These are phyloP conservation scores for Celastrina argiolus DNA, from an alignment of 2,888 invertebrate genomes.

Conservation along the genomic window DNA sequence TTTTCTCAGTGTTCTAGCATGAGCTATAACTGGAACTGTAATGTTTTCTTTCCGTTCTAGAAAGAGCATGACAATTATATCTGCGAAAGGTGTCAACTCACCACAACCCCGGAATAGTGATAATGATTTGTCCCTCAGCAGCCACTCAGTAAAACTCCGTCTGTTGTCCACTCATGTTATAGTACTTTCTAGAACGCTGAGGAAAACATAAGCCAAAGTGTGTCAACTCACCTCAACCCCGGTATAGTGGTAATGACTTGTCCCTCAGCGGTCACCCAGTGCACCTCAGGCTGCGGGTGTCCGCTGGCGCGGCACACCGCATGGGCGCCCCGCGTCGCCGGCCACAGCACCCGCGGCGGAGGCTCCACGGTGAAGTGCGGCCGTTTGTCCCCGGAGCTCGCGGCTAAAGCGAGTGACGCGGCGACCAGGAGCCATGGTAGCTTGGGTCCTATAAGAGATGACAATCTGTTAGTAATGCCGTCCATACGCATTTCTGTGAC, in stretches of 20 bases:
- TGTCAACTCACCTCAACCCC: slow-evolving; percentile 60
- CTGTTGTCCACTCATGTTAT: slow-evolving; percentile 55
- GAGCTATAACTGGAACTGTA: too few species aligned
- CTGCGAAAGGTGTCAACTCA: slow-evolving; percentile 36
- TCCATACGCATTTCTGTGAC: too few species aligned
- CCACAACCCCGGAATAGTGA: slow-evolving; percentile 69
- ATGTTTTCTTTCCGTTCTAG: too few species aligned
- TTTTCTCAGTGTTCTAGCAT: too few species aligned
- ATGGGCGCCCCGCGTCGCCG: slow-evolving; percentile 64
- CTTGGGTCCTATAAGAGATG: slow-evolving; percentile 38
- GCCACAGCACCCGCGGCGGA: slow-evolving; percentile 65
- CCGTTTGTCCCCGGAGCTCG: slow-evolving; percentile 57
- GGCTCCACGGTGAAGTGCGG: slow-evolving; percentile 66
- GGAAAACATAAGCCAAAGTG: neutral
- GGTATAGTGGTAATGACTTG: slow-evolving; percentile 69
- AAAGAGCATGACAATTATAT: too few species aligned
- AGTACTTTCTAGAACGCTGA: too few species aligned
- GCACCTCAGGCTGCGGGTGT: slow-evolving; percentile 61
- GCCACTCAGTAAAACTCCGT: slow-evolving; percentile 71
- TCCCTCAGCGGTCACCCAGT: slow-evolving; percentile 70
- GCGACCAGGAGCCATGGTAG: slow-evolving; percentile 45
- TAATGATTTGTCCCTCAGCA: slow-evolving; percentile 64
- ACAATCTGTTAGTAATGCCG: too few species aligned
- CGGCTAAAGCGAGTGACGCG: slow-evolving; percentile 42
- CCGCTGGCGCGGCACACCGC: slow-evolving; percentile 63